phyloP scores from a whole-genome alignment of 2,113 vertebrate species.

The Hemiscyllium ocellatum region DNA sequence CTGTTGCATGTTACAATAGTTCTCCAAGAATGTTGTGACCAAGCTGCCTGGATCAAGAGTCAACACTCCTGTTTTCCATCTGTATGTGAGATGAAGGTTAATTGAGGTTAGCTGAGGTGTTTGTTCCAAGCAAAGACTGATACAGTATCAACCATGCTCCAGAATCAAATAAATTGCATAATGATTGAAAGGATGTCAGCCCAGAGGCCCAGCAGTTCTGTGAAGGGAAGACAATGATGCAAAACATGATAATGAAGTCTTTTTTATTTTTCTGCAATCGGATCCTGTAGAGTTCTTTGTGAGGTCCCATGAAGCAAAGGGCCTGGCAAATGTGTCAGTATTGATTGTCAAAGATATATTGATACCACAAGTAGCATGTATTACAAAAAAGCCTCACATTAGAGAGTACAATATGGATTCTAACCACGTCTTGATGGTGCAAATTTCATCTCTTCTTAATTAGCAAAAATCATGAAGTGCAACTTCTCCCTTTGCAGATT shows the following conservation, averaged over 20 bases:
- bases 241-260: not conserved
- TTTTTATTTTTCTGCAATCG: not conserved
- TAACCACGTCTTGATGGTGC: not conserved
- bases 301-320: not conserved
- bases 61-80: not conserved
- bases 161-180: not conserved
- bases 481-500: not conserved
- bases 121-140: not conserved
- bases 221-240: not conserved
- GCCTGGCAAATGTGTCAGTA: not conserved
- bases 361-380: not conserved
- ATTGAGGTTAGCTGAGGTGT: not conserved
- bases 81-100: not conserved
- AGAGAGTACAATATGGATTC: not conserved
- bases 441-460: not conserved
- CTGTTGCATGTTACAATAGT: not conserved
- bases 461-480: not conserved
- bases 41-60: not conserved
- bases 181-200: not conserved
- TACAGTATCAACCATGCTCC: not conserved
- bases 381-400: not conserved
- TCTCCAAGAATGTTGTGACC: not conserved
- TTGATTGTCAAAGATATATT: not conserved
- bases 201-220: not conserved
- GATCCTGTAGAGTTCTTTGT: not conserved